Evolutionary conservation across 2,113 vertebrate genomes (phyloP), one percentile per base, ranked within the genome.

Genomic region (Junco hyemalis): DNA sequence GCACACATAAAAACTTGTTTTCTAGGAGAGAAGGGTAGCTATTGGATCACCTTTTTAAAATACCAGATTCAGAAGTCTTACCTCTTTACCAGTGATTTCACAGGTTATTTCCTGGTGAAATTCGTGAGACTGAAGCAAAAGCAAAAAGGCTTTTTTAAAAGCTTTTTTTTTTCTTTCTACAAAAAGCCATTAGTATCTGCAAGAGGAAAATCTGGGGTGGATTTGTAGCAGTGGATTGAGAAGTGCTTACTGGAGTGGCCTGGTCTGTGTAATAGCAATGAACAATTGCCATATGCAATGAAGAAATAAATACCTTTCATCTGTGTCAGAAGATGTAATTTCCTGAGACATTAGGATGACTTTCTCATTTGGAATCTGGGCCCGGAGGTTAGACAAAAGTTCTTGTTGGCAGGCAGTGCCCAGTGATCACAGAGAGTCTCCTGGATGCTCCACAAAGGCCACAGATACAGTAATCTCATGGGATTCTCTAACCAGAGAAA

Each of bases 321-420:
- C 33, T 59, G 0, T 54, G 74, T 73, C 63, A 90, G 81, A 77
- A 82, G 78, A 56, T 7, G 5, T 63, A 45, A 90, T 82, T 91
- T 95, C 63, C 65, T 73, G 57, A 86, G 65, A 66, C 45, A n/a
- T 74, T 74, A 59, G 29, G 80, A 82, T 77, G 12, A 81, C 86
- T 82, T 70, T 92, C 63, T 87, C 60, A 50, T 81, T 45, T 83
- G 45, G 76, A 84, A 74, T 94, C 60, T 89, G 56, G 47, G 60
- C 77, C 80, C 85, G 64, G 80, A 84, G 21, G 76, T 86, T 90
- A 92, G 33, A 82, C 50, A 77, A 65, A 87, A 83, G 64, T 91
- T 95, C 73, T 48, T 72, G 45, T 53, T 88, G 78, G 53, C 11
- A 9, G 71, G 48, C 25, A 4, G 66, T 77, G 54, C 79, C 81